Conservation (phyloP, 2,797 vertebrate genomes). For the Rhinoraja longicauda region DNA sequence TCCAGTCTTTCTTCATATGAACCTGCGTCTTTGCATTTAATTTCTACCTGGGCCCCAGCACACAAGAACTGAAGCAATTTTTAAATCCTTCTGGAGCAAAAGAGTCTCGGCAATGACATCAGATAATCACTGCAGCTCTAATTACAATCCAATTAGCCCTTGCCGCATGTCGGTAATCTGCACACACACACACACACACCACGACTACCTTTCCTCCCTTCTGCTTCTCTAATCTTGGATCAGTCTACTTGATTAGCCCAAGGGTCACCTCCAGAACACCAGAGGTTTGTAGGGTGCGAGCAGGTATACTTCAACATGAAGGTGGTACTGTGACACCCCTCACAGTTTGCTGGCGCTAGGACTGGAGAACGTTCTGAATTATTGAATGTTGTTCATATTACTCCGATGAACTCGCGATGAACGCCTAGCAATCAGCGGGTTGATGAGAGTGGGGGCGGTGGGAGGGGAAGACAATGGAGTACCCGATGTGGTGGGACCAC, state of each 20-base stretch:
- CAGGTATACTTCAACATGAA: background rate
- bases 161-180: conserved; percentile 1
- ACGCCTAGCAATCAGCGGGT: too few relatives aligned
- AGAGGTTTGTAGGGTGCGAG: background rate
- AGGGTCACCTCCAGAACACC: background rate
- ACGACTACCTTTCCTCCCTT: background rate
- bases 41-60: background rate
- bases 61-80: conserved; percentile 13
- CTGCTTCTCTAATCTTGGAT: background rate
- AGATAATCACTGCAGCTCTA: conserved; percentile 39
- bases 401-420: too few relatives aligned
- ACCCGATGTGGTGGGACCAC: too few relatives aligned
- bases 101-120: conserved; percentile 31
- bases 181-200: background rate
- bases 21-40: conserved; percentile 5
- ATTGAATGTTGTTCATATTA: too few relatives aligned
- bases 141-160: conserved; percentile 39
- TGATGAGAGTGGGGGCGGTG: too few relatives aligned
- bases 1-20: too few relatives aligned
- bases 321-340: too few relatives aligned
- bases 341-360: too few relatives aligned
- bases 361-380: too few relatives aligned
- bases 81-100: conserved; percentile 2
- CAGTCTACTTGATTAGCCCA: background rate
- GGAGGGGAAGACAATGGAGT: too few relatives aligned